Base-by-base conservation (phyloP, 2,797 vertebrate genomes). In the Pangasius krempfi region DNA sequence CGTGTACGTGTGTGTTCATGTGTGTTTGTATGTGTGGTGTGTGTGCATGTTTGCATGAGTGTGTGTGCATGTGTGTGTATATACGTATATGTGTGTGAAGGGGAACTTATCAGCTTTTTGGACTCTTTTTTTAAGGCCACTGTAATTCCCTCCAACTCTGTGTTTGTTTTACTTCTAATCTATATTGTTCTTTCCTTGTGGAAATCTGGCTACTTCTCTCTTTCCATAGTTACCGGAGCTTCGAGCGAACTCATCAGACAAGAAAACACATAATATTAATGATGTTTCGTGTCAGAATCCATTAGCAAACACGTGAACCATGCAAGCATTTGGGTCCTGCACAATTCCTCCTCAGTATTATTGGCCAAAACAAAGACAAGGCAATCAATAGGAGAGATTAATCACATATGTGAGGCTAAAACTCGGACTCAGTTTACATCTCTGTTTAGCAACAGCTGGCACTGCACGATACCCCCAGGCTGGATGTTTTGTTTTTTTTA, bases 231-330 rank as follows among this genome's bases (percentile, higher is more conserved):
- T 95, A 94, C 93, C 95, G 90, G 94, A 96, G 94, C 95, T 96
- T 94, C 95, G 96, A 95, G 94, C 93, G 91, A 94, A 94, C 95
- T 96, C 95, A 96, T 97, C 95, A 95, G 94, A 95, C 95, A 96
- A 93, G 92, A 96, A 97, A 97, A 96, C 95, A 96, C 92, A 94
- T 94, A 94, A 91, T 93, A 95, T 95, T 96, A 96, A 95, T 96
- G 94, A 94, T 93, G 91, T 86, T 93, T 90, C 30, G 83, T 86
- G 86, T 95, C 95, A 92, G 92, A 33, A 83, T 94, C 93, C 91
- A 95, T 96, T 96, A 95, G 88, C 94, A 93, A 95, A 96, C 95
- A 95, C 92, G 92, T 94, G 94, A 95, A 94, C 93, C 93, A 91
- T 91, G 93, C 93, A 88, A 86, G 78, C 62, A 86, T 87, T 89